These are phyloP conservation scores for Caradrina clavipalpis DNA, from an alignment of 2,888 invertebrate species.

Conservation along the genomic window DNA sequence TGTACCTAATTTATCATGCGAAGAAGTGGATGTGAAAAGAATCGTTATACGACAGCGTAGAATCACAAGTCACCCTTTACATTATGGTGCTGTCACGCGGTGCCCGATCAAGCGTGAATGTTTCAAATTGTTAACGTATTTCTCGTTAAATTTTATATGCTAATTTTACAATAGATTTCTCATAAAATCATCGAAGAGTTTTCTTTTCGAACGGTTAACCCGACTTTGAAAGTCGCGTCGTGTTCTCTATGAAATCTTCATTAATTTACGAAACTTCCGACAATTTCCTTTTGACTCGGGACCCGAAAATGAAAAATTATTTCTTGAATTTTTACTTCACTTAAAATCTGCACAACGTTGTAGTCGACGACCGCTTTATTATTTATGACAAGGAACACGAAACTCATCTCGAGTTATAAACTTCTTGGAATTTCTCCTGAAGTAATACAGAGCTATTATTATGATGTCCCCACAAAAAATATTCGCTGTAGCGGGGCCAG, in stretches of 20 bases:
- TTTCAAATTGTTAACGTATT: constrained; percentile 59
- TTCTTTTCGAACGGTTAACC: constrained; percentile 49
- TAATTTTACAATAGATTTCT: constrained; percentile 47
- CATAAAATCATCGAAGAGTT: constrained; percentile 47
- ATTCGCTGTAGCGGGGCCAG: constrained; percentile 81
- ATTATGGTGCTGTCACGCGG: constrained; percentile 71
- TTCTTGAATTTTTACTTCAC: constrained; percentile 88
- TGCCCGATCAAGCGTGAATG: constrained; percentile 67
- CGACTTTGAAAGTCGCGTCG: constrained; percentile 67
- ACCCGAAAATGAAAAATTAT: constrained; percentile 86
- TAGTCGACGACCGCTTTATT: constrained; percentile 91
- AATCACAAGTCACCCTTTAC: constrained; percentile 75
- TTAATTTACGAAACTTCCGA: constrained; percentile 82
- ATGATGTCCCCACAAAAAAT: constrained; percentile 91
- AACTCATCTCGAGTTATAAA: constrained; percentile 91
- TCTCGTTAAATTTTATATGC: constrained; percentile 50
- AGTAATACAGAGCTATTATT: constrained; percentile 91
- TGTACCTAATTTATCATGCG: constrained; percentile 59
- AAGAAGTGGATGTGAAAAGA: constrained; percentile 69
- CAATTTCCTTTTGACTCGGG: constrained; percentile 79
- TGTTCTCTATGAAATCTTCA: constrained; percentile 79
- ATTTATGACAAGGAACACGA: constrained; percentile 91
- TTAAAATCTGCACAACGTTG: constrained; percentile 90
- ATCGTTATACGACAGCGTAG: constrained; percentile 62
- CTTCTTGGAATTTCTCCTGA: constrained; percentile 91